Conservation (phyloP, 2,888 invertebrate genomes). For the Stomorhina lunata region DNA sequence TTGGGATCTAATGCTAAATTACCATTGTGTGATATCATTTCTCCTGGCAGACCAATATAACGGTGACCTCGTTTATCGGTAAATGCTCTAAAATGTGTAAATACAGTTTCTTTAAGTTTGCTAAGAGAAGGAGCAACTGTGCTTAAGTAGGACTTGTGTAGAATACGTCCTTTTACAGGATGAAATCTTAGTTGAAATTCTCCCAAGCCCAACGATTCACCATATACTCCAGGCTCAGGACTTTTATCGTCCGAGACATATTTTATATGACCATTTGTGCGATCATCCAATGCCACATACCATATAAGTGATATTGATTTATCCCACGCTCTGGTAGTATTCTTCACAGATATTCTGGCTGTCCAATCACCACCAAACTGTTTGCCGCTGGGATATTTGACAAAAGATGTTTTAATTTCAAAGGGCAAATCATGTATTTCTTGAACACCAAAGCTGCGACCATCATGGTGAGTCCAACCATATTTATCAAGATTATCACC, state of each 20-base stretch:
- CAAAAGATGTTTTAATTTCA: slow-evolving; percentile 90
- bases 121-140: slow-evolving; percentile 86
- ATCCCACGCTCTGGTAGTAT: slow-evolving; percentile 75
- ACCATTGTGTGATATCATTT: slow-evolving; percentile 81
- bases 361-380: slow-evolving; percentile 96
- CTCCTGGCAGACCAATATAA: slow-evolving; percentile 84
- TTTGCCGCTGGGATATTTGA: slow-evolving; percentile 91
- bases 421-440: slow-evolving; percentile 90
- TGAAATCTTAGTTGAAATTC: slow-evolving; percentile 83
- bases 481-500: slow-evolving; percentile 89
- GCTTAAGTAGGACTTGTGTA: slow-evolving; percentile 87
- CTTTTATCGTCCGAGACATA: slow-evolving; percentile 76
- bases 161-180: slow-evolving; percentile 81
- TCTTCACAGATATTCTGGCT: slow-evolving; percentile 86
- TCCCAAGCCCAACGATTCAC: slow-evolving; percentile 89
- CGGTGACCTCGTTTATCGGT: slow-evolving; percentile 81
- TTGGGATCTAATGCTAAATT: slow-evolving; percentile 85
- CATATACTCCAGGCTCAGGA: slow-evolving; percentile 81
- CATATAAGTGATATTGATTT: slow-evolving; percentile 84
- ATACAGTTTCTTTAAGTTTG: slow-evolving; percentile 87
- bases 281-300: slow-evolving; percentile 91
- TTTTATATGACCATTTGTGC: slow-evolving; percentile 82
- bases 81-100: slow-evolving; percentile 84
- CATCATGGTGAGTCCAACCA: slow-evolving; percentile 97
- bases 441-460: slow-evolving; percentile 94